Evolutionary conservation across 2,888 invertebrate species (phyloP), one percentile per base, ranked within the genome.

Genomic region (Serripes groenlandicus): DNA sequence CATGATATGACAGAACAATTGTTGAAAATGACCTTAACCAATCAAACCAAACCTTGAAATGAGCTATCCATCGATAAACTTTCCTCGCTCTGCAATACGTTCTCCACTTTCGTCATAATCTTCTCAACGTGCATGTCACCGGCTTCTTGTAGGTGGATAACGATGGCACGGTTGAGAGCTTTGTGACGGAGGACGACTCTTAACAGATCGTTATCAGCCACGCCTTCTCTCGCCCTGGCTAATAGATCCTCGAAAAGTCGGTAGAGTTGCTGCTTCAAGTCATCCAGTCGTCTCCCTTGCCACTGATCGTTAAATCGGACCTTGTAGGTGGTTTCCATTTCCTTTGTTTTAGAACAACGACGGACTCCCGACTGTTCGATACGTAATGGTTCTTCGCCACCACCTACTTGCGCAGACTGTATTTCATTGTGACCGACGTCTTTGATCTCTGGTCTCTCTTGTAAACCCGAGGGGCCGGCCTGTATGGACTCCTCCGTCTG

Each of bases 81-180:
- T 32, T 75, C 64, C 32, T 75, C 64, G 49, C 64, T 64, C 64
- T 75, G 74, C 34, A 75, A 18, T 23, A 75, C 75, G 56, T 68
- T 68, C 35, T 75, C 75, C 5, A 68, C 26, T 26, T 75, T 75
- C 5, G 21, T 3, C 64, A 75, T 30, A 35, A 75, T 52, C 66
- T 75, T 66, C 1, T 68, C 35, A 1, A 52, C 75, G n/a, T 26
- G 66, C 32, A 75, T n/a, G 4, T 68, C 68, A 4, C 21, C 49
- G 11, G 64, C 60, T 21, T 30, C n/a, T 34, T 28, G 42, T 3
- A 74, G 64, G 23, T 62, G 74, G 1, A 75, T 34, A 11, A 75
- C 68, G 3, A 75, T 28, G 34, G 75, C 66, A 23, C 56, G 66
- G 26, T 75, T 66, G 2, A 75, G 35, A 15, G 52, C 35, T 21